phyloP scores from a whole-genome alignment of 2,888 invertebrate species.

The Stenurella melanura region DNA sequence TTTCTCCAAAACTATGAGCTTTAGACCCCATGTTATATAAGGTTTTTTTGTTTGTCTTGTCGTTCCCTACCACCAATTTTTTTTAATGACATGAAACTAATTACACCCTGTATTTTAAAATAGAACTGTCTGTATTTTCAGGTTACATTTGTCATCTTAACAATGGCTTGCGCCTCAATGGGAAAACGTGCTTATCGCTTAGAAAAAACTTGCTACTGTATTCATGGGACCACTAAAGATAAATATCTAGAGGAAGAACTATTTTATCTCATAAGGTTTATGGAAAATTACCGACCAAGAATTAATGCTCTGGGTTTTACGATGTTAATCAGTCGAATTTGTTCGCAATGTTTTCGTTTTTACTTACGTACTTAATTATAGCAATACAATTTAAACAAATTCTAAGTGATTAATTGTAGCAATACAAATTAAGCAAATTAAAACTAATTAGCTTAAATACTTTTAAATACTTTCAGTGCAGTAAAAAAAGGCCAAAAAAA shows the following conservation, averaged over 20 bases:
- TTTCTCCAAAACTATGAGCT: too few relatives aligned
- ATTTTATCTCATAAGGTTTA: slow-evolving; percentile 35
- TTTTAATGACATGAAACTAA: too few relatives aligned
- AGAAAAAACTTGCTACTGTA: neutral
- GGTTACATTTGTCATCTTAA: neutral
- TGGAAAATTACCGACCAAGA: slow-evolving; percentile 40
- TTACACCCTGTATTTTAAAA: too few relatives aligned
- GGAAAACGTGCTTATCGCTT: neutral
- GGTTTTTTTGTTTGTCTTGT: too few relatives aligned
- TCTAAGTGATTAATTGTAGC: too few relatives aligned
- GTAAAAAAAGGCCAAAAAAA: too few relatives aligned
- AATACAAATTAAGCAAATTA: too few relatives aligned
- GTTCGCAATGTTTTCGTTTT: neutral
- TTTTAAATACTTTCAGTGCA: too few relatives aligned
- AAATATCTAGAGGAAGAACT: slow-evolving; percentile 34
- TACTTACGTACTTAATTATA: neutral
- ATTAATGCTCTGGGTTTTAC: slow-evolving; percentile 48
- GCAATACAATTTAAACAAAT: neutral
- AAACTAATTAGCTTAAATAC: neutral
- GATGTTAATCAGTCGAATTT: slow-evolving; percentile 42
- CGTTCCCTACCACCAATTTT: too few relatives aligned
- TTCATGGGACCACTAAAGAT: neutral
- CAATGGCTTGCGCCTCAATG: slow-evolving; percentile 3
- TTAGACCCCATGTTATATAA: too few relatives aligned
- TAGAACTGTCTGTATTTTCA: too few relatives aligned